Evolutionary conservation across 2,888 invertebrate genomes (phyloP), one percentile per base, ranked within the genome.

Genomic region (Oligia latruncula): DNA sequence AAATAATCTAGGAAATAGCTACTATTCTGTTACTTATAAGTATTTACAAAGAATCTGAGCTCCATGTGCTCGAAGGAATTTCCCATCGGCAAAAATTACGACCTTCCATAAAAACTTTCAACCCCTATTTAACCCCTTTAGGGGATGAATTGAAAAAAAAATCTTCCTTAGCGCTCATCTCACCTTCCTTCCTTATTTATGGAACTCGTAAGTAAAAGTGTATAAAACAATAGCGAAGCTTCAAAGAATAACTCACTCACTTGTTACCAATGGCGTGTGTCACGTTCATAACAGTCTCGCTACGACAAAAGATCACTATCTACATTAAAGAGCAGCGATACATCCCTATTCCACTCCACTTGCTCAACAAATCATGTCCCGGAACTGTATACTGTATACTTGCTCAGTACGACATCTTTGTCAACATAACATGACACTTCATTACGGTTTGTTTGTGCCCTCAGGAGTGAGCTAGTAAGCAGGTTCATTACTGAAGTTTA

Each of bases 341-440:
- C 76, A 60, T 65, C 68, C 29, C 75, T 52, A 17, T 79, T 76
- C 40, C 35, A 74, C 70, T 68, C 46, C 74, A 74, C 65, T 73
- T 20, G 58, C 70, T 65, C 55, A 46, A 75, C 78, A 77, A 78
- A 80, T 83, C 77, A 68, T 87, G 67, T 75, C 52, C 75, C 76
- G 79, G 76, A 82, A 80, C 60, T 62, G 71, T 78, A 40, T 46
- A 46, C 55, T 62, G 70, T 78, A 43, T 74, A 78, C 74, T 76
- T 77, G 60, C 40, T 52, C 62, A 46, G 71, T 74, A 35, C 64
- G 71, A 83, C 46, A 52, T 72, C 74, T 87, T 85, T 77, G 85
- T 74, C 84, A 74, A 83, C 84, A 83, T 6, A 15, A 72, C 75
- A 71, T 66, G 75, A 72, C 74, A 76, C 68, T 78, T 87, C 74